These are phyloP conservation scores for Indri indri DNA, from an alignment of 2,113 vertebrate species.

Conservation along the genomic window DNA sequence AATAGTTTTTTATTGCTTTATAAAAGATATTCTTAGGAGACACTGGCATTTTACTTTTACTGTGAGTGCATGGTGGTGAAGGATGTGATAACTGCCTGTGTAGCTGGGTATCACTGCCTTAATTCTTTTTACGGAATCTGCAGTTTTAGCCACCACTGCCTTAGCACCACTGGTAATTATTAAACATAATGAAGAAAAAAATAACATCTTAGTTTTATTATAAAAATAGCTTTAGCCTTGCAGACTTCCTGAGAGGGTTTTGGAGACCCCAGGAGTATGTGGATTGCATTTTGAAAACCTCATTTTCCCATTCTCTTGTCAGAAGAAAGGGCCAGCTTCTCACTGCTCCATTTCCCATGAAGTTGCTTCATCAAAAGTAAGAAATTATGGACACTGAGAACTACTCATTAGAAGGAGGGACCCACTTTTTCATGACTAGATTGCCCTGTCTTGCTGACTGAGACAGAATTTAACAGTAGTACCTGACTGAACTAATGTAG, in stretches of 20 bases:
- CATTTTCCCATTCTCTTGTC: background rate
- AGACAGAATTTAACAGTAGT: background rate
- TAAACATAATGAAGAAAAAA: conserved; percentile 9
- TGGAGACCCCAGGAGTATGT: background rate
- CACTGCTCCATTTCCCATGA: background rate
- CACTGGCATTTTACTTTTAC: background rate
- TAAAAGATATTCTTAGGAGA: background rate
- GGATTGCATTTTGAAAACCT: background rate
- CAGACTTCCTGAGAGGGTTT: background rate
- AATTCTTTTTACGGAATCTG: background rate
- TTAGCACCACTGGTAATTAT: background rate
- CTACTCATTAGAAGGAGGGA: background rate
- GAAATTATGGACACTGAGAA: background rate
- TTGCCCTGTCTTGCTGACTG: background rate
- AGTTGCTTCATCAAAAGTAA: background rate
- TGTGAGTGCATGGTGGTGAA: background rate
- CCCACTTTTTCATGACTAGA: background rate
- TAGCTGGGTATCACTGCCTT: background rate
- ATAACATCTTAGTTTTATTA: background rate
- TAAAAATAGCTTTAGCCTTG: background rate
- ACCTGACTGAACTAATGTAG: background rate
- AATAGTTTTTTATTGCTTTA: background rate
- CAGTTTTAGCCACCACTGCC: background rate
- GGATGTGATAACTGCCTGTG: background rate
- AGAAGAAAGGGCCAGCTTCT: background rate